A percentile compares a stretch with the other conserved stretches of the same genome.
These are phyloP conservation scores for Athalia cordata DNA, from an alignment of 2,888 invertebrate species.

Conservation along the genomic window DNA sequence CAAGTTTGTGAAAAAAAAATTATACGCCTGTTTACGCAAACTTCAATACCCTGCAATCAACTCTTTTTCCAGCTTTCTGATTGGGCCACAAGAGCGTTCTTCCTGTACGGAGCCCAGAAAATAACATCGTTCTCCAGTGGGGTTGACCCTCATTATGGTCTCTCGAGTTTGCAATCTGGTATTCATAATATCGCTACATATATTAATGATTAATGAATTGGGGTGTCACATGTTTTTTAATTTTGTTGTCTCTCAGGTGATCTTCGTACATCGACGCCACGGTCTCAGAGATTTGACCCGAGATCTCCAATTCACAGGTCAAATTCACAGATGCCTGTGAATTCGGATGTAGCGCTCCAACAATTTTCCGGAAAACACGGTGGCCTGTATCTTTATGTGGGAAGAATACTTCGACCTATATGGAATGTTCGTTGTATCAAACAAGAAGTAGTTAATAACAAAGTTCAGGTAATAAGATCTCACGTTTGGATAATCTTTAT, in stretches of 20 bases:
- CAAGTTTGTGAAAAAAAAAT: conserved; percentile 61
- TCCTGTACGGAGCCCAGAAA: conserved; percentile 90
- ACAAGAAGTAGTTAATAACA: conserved; percentile 68
- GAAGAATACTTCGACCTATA: conserved; percentile 90
- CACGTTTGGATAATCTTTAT: conserved; percentile 15
- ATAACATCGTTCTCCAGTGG: conserved; percentile 53
- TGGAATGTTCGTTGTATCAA: conserved; percentile 90
- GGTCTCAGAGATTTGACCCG: conserved; percentile 60
- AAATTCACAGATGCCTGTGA: conserved; percentile 59
- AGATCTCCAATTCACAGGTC: conserved; percentile 49
- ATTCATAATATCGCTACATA: conserved; percentile 32
- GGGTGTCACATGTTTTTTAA: background rate
- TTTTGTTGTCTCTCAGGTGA: conserved; percentile 52
- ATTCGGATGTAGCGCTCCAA: conserved; percentile 62
- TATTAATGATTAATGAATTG: background rate
- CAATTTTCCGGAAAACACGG: conserved; percentile 90
- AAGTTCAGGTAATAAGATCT: conserved; percentile 58
- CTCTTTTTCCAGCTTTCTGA: conserved; percentile 78
- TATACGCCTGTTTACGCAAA: background rate
- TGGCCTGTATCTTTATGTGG: conserved; percentile 93
- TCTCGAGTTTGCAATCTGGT: conserved; percentile 57
- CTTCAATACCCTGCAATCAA: background rate
- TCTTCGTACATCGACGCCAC: conserved; percentile 68
- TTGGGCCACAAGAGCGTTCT: conserved; percentile 94
- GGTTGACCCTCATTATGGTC: conserved; percentile 59